These are phyloP conservation scores for Kryptolebias marmoratus DNA, from an alignment of 2,113 vertebrate species.

Conservation along the genomic window DNA sequence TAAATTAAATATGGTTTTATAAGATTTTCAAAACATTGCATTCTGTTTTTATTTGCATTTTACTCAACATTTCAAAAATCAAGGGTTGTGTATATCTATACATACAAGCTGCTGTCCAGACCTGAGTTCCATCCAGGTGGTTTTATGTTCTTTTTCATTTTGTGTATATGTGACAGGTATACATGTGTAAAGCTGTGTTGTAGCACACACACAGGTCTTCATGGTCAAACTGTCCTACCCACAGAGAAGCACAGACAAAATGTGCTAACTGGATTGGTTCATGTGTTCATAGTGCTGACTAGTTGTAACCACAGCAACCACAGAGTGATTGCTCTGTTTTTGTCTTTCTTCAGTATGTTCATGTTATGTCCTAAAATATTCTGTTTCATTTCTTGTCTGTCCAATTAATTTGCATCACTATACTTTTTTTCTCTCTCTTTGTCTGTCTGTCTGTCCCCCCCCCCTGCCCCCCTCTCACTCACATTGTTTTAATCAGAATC, in stretches of 20 bases:
- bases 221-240: not conserved
- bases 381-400: constrained; percentile 34
- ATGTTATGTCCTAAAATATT: constrained; percentile 22
- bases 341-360: constrained; percentile 9
- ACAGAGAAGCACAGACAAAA: constrained; percentile 8
- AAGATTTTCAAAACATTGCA: too few relatives aligned
- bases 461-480: not conserved
- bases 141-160: not conserved
- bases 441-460: not conserved
- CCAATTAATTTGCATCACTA: constrained; percentile 53
- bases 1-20: too few relatives aligned
- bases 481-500: constrained; percentile 84
- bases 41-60: too few relatives aligned
- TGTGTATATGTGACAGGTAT: not conserved
- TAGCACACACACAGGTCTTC: not conserved
- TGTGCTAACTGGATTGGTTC: constrained; percentile 52
- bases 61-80: too few relatives aligned
- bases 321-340: constrained; percentile 9
- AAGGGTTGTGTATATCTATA: too few relatives aligned
- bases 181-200: not conserved
- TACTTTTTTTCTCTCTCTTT: constrained; percentile 17
- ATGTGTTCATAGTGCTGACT: constrained; percentile 56
- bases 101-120: too few relatives aligned
- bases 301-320: constrained; percentile 55
- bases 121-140: not conserved